Evolutionary conservation across 2,888 invertebrate genomes (phyloP).

Genomic region (Chelonus formosanus): DNA sequence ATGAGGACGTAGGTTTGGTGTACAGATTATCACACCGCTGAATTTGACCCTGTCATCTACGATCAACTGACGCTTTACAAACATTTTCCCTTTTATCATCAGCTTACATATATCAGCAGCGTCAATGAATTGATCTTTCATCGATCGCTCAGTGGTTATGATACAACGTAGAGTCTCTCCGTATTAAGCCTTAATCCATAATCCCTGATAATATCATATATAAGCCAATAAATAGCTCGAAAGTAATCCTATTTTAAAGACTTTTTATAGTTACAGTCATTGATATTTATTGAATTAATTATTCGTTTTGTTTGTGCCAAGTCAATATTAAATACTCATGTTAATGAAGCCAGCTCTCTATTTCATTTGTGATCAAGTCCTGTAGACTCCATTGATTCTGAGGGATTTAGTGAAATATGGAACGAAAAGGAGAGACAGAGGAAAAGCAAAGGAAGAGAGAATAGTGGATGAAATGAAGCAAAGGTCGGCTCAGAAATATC

Average conservation of each 20-base stretch:
- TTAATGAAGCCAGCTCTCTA: conserved; percentile 7
- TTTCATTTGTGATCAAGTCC: conserved; percentile 20
- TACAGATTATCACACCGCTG: conserved; percentile 16
- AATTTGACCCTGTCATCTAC: not conserved
- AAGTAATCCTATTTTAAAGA: too few species aligned
- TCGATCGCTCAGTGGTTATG: too few species aligned
- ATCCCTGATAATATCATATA: too few species aligned
- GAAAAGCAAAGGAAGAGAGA: not conserved
- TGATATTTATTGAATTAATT: not conserved
- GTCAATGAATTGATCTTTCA: conserved; percentile 14
- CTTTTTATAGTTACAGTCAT: too few species aligned
- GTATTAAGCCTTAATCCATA: too few species aligned
- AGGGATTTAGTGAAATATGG: not conserved
- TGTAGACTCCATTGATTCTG: conserved; percentile 3
- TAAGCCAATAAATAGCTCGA: too few species aligned
- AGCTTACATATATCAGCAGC: conserved; percentile 8
- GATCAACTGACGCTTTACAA: conserved; percentile 1
- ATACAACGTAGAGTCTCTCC: too few species aligned
- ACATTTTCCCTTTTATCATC: conserved; percentile 13
- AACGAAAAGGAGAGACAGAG: not conserved
- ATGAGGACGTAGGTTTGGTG: conserved; percentile 14
- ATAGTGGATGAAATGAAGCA: conserved; percentile 8
- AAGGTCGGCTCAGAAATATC: conserved; percentile 20
- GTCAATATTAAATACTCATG: not conserved
- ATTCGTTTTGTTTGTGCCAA: not conserved